Percentiles rank a stretch among this genome's conserved stretches.
Evolutionary conservation across 2,113 vertebrate species (phyloP).

Genomic region (Acanthisitta chloris): DNA sequence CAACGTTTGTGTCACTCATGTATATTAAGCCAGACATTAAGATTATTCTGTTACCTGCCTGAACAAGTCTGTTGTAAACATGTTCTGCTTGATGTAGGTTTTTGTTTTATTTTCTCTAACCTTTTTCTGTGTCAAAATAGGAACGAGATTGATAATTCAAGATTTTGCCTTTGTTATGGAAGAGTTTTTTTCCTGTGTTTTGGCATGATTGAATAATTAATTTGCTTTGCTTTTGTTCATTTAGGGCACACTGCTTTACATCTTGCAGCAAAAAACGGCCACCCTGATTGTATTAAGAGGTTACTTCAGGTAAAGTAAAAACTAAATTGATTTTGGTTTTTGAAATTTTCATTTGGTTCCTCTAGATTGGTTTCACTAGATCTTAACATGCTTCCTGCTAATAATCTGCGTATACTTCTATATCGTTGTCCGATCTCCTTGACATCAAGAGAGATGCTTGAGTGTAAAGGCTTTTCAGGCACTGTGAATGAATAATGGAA

Average conservation of each 20-base stretch:
- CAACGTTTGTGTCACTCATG: not conserved
- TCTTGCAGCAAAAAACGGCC: conserved; percentile 90
- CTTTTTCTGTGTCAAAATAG: not conserved
- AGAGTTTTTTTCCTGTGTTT: not conserved
- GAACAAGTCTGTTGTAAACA: not conserved
- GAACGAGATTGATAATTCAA: not conserved
- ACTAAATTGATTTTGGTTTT: not conserved
- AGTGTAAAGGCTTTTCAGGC: not conserved
- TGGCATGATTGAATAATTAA: not conserved
- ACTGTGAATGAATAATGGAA: not conserved
- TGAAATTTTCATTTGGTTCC: not conserved
- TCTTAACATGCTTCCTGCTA: not conserved
- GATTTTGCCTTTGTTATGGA: not conserved
- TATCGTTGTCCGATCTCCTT: not conserved
- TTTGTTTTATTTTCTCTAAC: not conserved
- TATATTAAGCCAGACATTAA: not conserved
- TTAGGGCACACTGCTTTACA: conserved; percentile 90
- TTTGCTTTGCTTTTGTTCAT: conserved; percentile 6
- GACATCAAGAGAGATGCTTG: not conserved
- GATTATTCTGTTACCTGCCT: not conserved
- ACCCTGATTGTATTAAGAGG: conserved; percentile 85
- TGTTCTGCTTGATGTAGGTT: not conserved
- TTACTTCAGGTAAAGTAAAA: conserved; percentile 87
- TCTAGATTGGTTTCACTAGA: not conserved
- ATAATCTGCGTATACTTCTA: not conserved